phyloP scores from a whole-genome alignment of 1,140 invertebrate genomes.

The Brachionus rubens region DNA sequence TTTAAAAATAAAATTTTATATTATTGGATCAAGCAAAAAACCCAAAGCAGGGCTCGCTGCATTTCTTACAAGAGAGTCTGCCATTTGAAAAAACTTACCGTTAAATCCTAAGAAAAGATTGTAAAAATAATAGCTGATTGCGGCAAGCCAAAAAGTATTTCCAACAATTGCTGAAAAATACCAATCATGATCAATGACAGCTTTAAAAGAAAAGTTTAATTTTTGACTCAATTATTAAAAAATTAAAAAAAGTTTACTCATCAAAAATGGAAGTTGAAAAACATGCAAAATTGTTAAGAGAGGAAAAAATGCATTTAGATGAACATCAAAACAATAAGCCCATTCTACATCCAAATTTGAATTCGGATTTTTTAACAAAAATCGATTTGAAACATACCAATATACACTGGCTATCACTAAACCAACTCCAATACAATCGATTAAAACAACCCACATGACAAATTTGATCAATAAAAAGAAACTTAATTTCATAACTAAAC shows the following conservation, averaged over 20 bases:
- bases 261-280: constrained; percentile 82
- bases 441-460: constrained; percentile 83
- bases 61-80: too few relatives aligned
- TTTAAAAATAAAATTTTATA: constrained; percentile 63
- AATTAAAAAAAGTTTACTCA: constrained; percentile 66
- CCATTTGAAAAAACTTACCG: constrained; percentile 66
- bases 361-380: constrained; percentile 66
- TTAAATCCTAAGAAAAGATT: constrained; percentile 97
- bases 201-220: constrained; percentile 20
- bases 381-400: constrained; percentile 77
- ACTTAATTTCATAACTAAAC: constrained; percentile 72
- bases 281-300: constrained; percentile 87
- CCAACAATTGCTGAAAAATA: constrained; percentile 75
- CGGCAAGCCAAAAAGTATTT: constrained; percentile 89
- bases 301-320: constrained; percentile 96
- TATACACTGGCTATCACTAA: constrained; percentile 81
- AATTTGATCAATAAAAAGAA: constrained; percentile 78
- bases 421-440: constrained; percentile 87
- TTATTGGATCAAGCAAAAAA: too few relatives aligned
- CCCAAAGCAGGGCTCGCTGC: too few relatives aligned
- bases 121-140: constrained; percentile 87
- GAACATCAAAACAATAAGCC: constrained; percentile 97
- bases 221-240: background rate
- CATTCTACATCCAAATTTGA: constrained; percentile 80
- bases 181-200: constrained; percentile 47